Evolutionary conservation across 2,113 vertebrate species (phyloP).

Genomic region (Excalfactoria chinensis): DNA sequence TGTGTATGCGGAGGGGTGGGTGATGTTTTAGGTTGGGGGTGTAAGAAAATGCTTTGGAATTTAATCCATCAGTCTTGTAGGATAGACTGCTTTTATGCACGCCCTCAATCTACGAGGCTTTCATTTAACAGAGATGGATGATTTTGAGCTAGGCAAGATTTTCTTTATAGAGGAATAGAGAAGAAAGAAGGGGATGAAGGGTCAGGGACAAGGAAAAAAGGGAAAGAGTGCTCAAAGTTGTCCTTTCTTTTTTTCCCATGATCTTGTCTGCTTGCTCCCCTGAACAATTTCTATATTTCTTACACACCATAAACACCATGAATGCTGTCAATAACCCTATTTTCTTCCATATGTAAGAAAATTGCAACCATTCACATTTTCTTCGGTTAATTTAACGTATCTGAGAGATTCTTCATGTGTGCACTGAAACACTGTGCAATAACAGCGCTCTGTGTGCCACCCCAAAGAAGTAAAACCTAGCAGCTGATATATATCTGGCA

Average conservation of each 20-base stretch:
- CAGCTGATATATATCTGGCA: not conserved
- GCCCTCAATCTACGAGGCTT: not conserved
- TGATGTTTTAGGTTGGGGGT: not conserved
- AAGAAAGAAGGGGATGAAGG: not conserved
- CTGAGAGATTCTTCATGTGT: not conserved
- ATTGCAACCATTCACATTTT: not conserved
- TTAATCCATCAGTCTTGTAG: not conserved
- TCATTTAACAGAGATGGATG: not conserved
- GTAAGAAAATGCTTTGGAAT: not conserved
- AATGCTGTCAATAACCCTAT: not conserved
- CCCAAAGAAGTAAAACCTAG: not conserved
- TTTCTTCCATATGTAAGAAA: not conserved
- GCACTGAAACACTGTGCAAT: not conserved
- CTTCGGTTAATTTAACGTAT: not conserved
- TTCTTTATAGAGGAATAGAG: not conserved
- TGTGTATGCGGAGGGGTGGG: not conserved
- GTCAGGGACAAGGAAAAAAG: not conserved
- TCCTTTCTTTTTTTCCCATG: not conserved
- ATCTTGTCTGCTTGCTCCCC: not conserved
- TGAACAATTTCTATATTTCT: constrained; percentile 29
- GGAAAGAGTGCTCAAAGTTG: not conserved
- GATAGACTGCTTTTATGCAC: not conserved
- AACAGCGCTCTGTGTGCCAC: not conserved
- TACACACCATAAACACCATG: not conserved
- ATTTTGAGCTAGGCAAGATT: not conserved